A percentile compares a stretch with the other conserved stretches of the same genome.
These are phyloP conservation scores for Gonatopus flavifemur DNA, from an alignment of 1,140 invertebrate species.

Conservation along the genomic window DNA sequence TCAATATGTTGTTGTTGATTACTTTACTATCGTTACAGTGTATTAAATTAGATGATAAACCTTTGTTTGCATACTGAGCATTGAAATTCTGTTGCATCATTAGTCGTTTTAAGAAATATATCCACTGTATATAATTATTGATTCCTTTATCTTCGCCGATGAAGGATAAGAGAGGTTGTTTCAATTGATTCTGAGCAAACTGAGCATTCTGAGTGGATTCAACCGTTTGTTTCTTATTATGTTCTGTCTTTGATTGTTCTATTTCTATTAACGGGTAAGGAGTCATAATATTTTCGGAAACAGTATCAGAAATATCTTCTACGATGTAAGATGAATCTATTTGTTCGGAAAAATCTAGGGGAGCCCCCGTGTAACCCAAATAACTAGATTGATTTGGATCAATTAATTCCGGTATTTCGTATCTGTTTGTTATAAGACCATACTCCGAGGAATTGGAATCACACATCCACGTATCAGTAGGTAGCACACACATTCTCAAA, in stretches of 20 bases:
- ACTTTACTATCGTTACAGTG: too few species aligned
- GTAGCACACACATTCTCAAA: conserved; percentile 54
- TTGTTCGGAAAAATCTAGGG: conserved; percentile 17
- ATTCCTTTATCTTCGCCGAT: too few species aligned
- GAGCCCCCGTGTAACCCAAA: conserved; percentile 18
- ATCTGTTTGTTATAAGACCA: conserved; percentile 12
- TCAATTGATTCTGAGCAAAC: too few species aligned
- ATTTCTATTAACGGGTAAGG: conserved; percentile 23
- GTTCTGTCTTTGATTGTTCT: not conserved
- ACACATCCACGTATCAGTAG: conserved; percentile 52
- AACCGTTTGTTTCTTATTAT: too few species aligned
- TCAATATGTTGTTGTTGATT: conserved; percentile 10
- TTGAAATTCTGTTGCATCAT: too few species aligned
- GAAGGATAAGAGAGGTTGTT: too few species aligned
- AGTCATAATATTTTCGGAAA: conserved; percentile 10
- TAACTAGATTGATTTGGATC: conserved; percentile 26
- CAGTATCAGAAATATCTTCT: conserved; percentile 1
- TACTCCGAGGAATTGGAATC: conserved; percentile 15
- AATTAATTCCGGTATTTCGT: conserved; percentile 16
- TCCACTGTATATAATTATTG: too few species aligned
- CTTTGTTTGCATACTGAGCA: too few species aligned
- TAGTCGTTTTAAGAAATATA: too few species aligned
- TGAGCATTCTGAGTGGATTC: too few species aligned
- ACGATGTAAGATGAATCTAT: conserved; percentile 30
- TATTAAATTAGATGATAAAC: too few species aligned